phyloP scores from a whole-genome alignment of 1,140 invertebrate species.

The Drosophila prosaltans region DNA sequence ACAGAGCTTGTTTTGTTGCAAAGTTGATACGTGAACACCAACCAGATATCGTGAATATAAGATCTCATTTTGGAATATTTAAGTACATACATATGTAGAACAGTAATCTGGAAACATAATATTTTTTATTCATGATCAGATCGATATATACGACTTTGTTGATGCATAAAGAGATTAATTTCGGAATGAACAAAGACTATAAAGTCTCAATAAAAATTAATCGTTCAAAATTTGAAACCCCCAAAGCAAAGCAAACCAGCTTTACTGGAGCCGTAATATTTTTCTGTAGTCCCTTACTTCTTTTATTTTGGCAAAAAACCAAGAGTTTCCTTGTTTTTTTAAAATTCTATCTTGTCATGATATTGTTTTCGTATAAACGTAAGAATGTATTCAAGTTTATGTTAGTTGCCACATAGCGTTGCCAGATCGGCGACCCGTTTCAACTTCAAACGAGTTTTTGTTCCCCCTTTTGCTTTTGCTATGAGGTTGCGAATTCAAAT shows the following conservation, averaged over 20 bases:
- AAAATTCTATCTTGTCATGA: not conserved
- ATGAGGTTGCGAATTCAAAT: conserved; percentile 12
- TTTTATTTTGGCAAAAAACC: no score
- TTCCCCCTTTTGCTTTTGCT: conserved; percentile 6
- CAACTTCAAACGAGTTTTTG: conserved; percentile 10
- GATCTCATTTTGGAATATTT: not conserved
- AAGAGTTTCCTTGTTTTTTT: no score
- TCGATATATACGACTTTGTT: no score
- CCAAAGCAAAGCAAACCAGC: no score
- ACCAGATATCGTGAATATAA: not conserved
- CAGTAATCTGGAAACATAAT: no score
- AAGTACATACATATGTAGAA: not conserved
- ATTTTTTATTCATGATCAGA: no score
- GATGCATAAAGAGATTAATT: no score
- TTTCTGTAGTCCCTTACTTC: no score
- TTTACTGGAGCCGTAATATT: no score
- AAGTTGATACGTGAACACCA: conserved; percentile 5
- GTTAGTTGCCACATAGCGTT: not conserved
- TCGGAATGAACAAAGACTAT: no score
- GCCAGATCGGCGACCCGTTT: conserved; percentile 4
- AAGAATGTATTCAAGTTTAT: not conserved
- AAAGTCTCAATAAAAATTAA: no score
- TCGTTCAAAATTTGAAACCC: no score
- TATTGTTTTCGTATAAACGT: not conserved
- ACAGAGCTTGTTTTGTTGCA: not conserved